A percentile compares a stretch with the other conserved stretches of the same genome.
These are phyloP conservation scores for Potamarius usumacintae DNA, from an alignment of 2,113 vertebrate species.

Conservation along the genomic window DNA sequence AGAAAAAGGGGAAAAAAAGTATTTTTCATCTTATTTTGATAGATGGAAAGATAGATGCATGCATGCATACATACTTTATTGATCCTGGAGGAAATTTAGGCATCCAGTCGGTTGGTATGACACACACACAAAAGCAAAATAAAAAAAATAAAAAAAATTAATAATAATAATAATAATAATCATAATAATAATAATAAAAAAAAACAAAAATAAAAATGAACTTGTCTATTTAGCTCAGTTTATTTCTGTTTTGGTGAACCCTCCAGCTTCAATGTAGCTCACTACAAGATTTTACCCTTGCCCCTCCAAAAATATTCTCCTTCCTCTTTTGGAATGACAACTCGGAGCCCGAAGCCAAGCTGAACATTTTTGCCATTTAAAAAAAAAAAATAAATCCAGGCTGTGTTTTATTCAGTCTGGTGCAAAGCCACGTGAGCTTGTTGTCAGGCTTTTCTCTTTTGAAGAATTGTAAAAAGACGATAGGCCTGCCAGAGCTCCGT, in stretches of 20 bases:
- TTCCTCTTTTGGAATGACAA: conserved; percentile 28
- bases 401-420: conserved; percentile 2
- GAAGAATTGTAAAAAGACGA: conserved; percentile 46
- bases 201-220: no score
- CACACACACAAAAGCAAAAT: no score
- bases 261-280: not conserved
- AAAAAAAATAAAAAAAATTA: no score
- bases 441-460: conserved; percentile 43
- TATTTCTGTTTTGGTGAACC: conserved; percentile 7
- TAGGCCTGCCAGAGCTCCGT: conserved; percentile 28
- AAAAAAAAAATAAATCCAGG: not conserved
- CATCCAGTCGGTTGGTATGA: no score
- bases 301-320: conserved; percentile 17
- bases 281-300: not conserved
- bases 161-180: no score
- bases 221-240: not conserved
- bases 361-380: conserved; percentile 25
- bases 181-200: no score
- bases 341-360: conserved; percentile 13
- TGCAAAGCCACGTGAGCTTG: conserved; percentile 31
- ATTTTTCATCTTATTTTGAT: not conserved
- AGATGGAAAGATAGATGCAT: no score
- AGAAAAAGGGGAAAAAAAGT: not conserved
- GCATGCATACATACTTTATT: no score
- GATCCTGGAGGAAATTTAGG: no score